phyloP scores from a whole-genome alignment of 2,113 vertebrate genomes.

The Erythrocercus mccallii region DNA sequence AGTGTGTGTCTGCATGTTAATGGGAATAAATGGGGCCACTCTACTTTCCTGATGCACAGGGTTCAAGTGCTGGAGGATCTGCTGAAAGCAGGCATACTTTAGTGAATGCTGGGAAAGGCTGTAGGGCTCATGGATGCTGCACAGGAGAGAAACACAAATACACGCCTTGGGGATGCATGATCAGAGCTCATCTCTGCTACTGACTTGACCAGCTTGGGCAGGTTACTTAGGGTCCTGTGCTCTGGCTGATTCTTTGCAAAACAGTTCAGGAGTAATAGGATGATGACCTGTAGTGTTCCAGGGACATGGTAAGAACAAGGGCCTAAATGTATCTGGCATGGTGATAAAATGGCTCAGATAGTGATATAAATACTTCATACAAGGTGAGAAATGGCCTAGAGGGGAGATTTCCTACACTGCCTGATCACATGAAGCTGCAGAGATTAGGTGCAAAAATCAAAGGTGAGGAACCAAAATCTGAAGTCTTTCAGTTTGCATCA shows the following conservation, averaged over 20 bases:
- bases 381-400: background rate
- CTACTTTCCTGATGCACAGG: background rate
- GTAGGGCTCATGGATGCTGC: background rate
- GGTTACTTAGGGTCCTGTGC: background rate
- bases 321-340: background rate
- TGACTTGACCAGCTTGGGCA: background rate
- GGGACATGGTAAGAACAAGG: background rate
- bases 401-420: background rate
- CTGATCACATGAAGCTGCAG: background rate
- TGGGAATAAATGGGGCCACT: constrained; percentile 15
- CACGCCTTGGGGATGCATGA: background rate
- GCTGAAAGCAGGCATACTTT: background rate
- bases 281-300: background rate
- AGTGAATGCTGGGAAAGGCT: background rate
- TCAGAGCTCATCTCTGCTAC: background rate
- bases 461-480: background rate
- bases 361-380: background rate
- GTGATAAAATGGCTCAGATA: background rate
- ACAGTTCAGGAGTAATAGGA: background rate
- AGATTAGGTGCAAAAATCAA: background rate
- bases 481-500: background rate
- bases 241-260: background rate
- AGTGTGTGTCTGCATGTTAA: constrained; percentile 47
- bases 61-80: background rate
- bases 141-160: background rate